Base-by-base conservation (phyloP, 1,140 invertebrate genomes). In the fruit fly (Drosophila melanogaster) region DNA sequence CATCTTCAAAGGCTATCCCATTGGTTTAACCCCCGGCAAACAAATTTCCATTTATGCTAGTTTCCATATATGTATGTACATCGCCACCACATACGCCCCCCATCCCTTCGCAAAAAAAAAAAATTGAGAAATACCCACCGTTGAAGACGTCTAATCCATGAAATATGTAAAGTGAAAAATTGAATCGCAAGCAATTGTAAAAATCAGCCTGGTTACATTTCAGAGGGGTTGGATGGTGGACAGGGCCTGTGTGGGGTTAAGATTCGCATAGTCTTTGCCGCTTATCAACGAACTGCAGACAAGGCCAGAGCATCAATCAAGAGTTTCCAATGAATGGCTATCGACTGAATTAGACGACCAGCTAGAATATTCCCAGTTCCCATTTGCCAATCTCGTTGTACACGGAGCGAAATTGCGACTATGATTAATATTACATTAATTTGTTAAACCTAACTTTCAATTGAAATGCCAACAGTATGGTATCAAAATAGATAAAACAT, bases 241-340 rank as follows among this genome's bases (percentile, higher is more conserved):
- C 44, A 51, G 46, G 67, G 71, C 33, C 43, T 40, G 60, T 35
- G n/a, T 33, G 37, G 38, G 41, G 53, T 30, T 46, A n/a, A 40
- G 54, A 40, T 46, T 47, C 12, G 38, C 76, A 56, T 69, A 84
- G 73, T 79, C 79, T 64, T 70, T 57, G 57, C 58, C 58, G 77
- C 85, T 90, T 90, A 90, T 90, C 85, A 74, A 78, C 61, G 37
- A 40, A 54, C 71, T 53, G 72, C 85, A 90, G 85, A 90, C 85
- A 85, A 75, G 79, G 65, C 74, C 74, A 62, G 71, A 77, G 81
- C 85, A 90, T 90, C 85, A 90, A 90, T 90, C 85, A 90, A 90
- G 80, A 66, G 67, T 90, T 90, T 90, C 85, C 85, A 90, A 90
- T 90, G 85, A 90, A 90, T 90, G 85, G 85, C 85, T 85, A 90